Percentiles rank a stretch among this genome's conserved stretches.
These are phyloP conservation scores for Polyergus mexicanus DNA, from an alignment of 1,140 invertebrate genomes.

Conservation along the genomic window DNA sequence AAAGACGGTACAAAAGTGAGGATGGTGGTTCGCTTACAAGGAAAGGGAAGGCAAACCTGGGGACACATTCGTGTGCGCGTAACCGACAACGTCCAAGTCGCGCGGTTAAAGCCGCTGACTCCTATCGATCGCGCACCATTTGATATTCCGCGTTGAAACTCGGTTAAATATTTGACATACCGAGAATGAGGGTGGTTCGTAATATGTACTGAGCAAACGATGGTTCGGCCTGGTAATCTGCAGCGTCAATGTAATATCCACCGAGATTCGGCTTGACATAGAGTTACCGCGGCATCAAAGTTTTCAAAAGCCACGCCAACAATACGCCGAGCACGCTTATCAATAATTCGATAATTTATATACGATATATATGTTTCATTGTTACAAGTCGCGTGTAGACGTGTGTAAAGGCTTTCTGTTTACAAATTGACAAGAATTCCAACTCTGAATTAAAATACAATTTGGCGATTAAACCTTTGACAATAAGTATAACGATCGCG, in stretches of 20 bases:
- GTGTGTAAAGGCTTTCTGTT: not conserved
- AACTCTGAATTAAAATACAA: not conserved
- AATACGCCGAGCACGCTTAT: slow-evolving; percentile 25
- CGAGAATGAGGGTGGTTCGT: slow-evolving; percentile 72
- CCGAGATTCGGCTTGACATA: slow-evolving; percentile 75
- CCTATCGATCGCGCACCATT: slow-evolving; percentile 77
- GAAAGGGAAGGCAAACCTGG: slow-evolving; percentile 33
- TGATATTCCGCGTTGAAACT: slow-evolving; percentile 79
- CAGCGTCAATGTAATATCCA: slow-evolving; percentile 81
- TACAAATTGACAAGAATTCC: not conserved
- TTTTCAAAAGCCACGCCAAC: slow-evolving; percentile 70
- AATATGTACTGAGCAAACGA: slow-evolving; percentile 79
- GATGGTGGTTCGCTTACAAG: slow-evolving; percentile 62
- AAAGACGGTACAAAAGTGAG: slow-evolving; percentile 50
- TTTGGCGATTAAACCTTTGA: not conserved
- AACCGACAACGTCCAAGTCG: slow-evolving; percentile 55
- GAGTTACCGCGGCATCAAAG: slow-evolving; percentile 69
- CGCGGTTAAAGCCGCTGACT: slow-evolving; percentile 66
- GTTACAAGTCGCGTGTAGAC: not conserved
- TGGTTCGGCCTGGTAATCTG: slow-evolving; percentile 75
- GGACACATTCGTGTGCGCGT: slow-evolving; percentile 7
- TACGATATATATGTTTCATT: slow-evolving; percentile 7
- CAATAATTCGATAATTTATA: slow-evolving; percentile 44
- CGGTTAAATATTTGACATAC: slow-evolving; percentile 80
- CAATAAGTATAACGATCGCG: not conserved